A percentile compares a stretch with the other conserved stretches of the same genome.
Evolutionary conservation across 30 jellyfish, hydroid and myxozoan genomes (phyloP).

Genomic region (Aurelia coerulea): DNA sequence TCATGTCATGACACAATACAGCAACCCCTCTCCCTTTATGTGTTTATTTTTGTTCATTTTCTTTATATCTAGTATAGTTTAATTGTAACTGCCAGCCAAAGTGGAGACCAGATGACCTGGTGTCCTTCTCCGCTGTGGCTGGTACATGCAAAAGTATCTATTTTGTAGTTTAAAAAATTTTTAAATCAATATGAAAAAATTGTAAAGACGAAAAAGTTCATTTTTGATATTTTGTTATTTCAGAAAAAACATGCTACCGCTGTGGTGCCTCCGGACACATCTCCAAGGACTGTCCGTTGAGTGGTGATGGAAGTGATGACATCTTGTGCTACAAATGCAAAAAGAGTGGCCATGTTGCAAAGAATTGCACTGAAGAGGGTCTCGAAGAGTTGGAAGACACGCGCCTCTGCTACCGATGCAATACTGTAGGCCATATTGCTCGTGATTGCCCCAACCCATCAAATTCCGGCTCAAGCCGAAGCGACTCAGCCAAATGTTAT

Average conservation of each 20-base stretch:
- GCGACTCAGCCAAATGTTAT: constrained; percentile 60
- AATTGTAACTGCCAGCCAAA: no score
- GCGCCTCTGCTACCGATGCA: constrained; percentile 67
- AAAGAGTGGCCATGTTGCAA: constrained; percentile 70
- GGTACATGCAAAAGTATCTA: no score
- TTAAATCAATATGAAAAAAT: no score
- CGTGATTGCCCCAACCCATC: constrained; percentile 79
- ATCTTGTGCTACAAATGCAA: constrained; percentile 62
- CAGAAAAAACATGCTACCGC: constrained; percentile 64
- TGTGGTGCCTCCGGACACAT: constrained; percentile 74
- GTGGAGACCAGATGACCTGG: no score
- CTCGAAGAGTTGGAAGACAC: constrained; percentile 40
- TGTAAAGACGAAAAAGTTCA: background rate
- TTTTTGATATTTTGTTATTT: background rate
- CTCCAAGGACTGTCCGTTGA: constrained; percentile 59
- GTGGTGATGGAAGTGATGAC: constrained; percentile 50
- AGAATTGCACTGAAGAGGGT: constrained; percentile 61
- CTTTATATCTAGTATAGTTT: no score
- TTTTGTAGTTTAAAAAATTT: no score
- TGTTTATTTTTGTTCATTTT: no score
- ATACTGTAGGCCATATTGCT: constrained; percentile 65
- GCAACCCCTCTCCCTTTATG: no score
- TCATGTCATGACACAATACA: no score
- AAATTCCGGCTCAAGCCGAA: constrained; percentile 17
- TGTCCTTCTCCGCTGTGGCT: no score